Evolutionary conservation across 2,888 invertebrate species (phyloP).

Genomic region (Camptogramma bilineatum): DNA sequence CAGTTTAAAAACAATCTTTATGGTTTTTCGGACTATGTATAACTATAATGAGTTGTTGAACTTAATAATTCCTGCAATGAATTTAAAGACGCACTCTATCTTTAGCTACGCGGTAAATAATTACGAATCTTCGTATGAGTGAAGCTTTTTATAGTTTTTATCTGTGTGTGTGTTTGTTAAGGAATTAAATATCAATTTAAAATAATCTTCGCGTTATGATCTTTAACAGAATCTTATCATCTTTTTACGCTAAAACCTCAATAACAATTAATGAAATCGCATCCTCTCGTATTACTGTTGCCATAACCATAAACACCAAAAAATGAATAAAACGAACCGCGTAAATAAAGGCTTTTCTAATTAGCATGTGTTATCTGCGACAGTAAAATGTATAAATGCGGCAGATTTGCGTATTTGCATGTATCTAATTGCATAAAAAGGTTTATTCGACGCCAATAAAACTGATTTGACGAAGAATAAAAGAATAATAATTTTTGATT

Average conservation of each 20-base stretch:
- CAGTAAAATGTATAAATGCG: conserved; percentile 36
- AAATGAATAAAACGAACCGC: conserved; percentile 27
- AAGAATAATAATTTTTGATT: conserved; percentile 38
- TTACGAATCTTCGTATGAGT: no score
- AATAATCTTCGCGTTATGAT: conserved; percentile 6
- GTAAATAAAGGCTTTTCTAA: conserved; percentile 42
- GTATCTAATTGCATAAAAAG: conserved; percentile 42
- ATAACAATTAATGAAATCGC: conserved; percentile 36
- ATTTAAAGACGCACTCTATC: background rate
- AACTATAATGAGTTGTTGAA: background rate
- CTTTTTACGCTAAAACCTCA: conserved; percentile 29
- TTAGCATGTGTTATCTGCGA: conserved; percentile 40
- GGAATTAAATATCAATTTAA: background rate
- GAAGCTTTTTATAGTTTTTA: no score
- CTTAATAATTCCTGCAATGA: background rate
- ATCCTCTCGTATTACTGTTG: conserved; percentile 21
- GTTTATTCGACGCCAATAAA: conserved; percentile 42
- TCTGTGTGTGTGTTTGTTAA: no score
- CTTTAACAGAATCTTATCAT: conserved; percentile 22
- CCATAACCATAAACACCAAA: conserved; percentile 30
- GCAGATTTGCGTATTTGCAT: conserved; percentile 31
- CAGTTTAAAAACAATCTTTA: background rate
- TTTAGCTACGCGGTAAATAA: background rate
- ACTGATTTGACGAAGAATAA: conserved; percentile 40
- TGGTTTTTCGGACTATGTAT: background rate